phyloP scores from a whole-genome alignment of 2,888 invertebrate genomes.

The Stenodema calcarata region DNA sequence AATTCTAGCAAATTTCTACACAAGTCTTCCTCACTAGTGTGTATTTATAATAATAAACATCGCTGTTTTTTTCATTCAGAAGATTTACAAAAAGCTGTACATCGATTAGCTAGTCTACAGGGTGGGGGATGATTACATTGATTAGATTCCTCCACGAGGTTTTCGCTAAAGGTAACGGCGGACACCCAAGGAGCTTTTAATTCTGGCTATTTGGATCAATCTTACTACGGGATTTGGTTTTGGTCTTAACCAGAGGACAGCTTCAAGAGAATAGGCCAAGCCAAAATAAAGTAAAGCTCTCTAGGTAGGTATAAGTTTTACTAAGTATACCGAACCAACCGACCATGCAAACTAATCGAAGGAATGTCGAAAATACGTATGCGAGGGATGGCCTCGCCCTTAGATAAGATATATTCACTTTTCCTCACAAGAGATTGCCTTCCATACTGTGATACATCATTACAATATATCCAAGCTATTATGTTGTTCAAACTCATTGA shows the following conservation, averaged over 20 bases:
- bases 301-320: neutral
- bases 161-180: neutral
- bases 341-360: constrained; percentile 52
- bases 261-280: constrained; percentile 49
- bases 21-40: constrained; percentile 27
- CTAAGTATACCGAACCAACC: constrained; percentile 45
- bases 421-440: no score
- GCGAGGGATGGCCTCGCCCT: no score
- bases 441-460: no score
- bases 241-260: neutral
- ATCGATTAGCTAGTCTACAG: constrained; percentile 7
- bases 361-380: no score
- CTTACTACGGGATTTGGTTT: neutral
- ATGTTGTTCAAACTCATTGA: no score
- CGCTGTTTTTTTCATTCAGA: constrained; percentile 22
- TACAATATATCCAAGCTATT: no score
- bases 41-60: constrained; percentile 25
- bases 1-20: constrained; percentile 36
- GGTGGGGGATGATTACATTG: neutral
- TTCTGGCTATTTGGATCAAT: neutral
- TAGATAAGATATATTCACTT: no score
- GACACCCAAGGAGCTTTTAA: neutral
- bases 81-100: constrained; percentile 45
- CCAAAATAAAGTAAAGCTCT: constrained; percentile 44
- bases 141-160: neutral